Evolutionary conservation across 1,140 invertebrate genomes (phyloP), one percentile per base, ranked within the genome.

Genomic region (Ceratosolen solmsi): DNA sequence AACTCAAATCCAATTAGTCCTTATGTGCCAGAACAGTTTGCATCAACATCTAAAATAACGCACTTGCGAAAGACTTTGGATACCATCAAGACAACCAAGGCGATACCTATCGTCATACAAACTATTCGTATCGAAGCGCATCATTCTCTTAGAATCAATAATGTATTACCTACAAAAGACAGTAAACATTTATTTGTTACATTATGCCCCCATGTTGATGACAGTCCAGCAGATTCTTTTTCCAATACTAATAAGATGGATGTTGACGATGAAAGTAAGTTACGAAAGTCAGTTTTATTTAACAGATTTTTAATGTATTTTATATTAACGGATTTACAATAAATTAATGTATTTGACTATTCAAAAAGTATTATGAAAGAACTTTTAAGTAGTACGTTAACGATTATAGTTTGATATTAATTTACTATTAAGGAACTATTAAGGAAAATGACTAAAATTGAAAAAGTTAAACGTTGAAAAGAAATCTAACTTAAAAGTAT

Each of bases 141-240:
- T 2, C 86, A 90, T 58, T 87, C 84, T 7, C 65, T 92, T 56
- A 92, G 91, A 84, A 93, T 95, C 25, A 93, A 92, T 1, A 93
- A 94, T 78, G 90, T 95, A 17, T 85, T 94, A 58, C 92, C 94
- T 0, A 94, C 94, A 4, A 93, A 93, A 80, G 94, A 95, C 84
- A 94, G 94, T 27, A 91, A 91, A 78, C 93, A 94, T 89, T 87
- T 96, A 49, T 91, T 95, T 58, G 94, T 95, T 20, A 93, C 94
- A 1, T 89, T 95, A 81, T 93, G 92, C 71, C 90, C 90, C 68
- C 81, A 68, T 76, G 84, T 77, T 49, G 51, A 82, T 11, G 56
- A 25, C 11, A 82, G 38, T 36, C 82, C 81, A 51, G 54, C 81
- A 17, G 80, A 87, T 36, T 84, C 86, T 22, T 85, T 83, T 65